A percentile compares a stretch with the other conserved stretches of the same genome.
phyloP scores from a whole-genome alignment of 2,797 vertebrate genomes.

The Centropyge bicolor region DNA sequence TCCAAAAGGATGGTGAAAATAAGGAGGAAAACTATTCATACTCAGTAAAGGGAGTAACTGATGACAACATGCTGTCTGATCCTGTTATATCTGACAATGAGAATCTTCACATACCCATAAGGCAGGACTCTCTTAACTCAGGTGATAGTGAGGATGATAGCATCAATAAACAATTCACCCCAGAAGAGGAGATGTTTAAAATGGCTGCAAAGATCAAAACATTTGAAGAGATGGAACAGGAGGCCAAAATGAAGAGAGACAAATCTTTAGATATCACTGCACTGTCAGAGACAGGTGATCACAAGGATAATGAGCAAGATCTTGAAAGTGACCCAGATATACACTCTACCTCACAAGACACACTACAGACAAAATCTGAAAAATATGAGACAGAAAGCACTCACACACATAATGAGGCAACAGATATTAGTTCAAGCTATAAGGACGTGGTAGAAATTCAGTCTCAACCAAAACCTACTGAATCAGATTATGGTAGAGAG shows the following conservation, averaged over 20 bases:
- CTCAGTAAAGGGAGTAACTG: conserved; percentile 80
- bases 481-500: conserved; percentile 32
- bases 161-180: conserved; percentile 88
- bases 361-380: conserved; percentile 78
- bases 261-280: conserved; percentile 48
- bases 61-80: conserved; percentile 86
- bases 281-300: conserved; percentile 42
- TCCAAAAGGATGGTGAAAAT: conserved; percentile 87
- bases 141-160: conserved; percentile 57
- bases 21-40: conserved; percentile 79
- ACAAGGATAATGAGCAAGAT: conserved; percentile 30
- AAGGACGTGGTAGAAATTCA: conserved; percentile 31
- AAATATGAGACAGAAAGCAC: conserved; percentile 30
- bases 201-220: conserved; percentile 97
- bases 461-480: conserved; percentile 21
- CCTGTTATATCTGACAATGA: conserved; percentile 70
- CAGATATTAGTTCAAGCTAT: conserved; percentile 51
- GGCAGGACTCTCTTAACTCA: conserved; percentile 45
- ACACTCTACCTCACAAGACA: conserved; percentile 82
- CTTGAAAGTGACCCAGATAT: conserved; percentile 77
- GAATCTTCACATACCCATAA: conserved; percentile 43
- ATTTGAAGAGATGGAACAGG: conserved; percentile 96
- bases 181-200: conserved; percentile 98
- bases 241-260: conserved; percentile 88
- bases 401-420: conserved; percentile 29